Percentiles rank a stretch among this genome's conserved stretches.
Conservation (phyloP, 2,888 invertebrate genomes). For the Polydrusus cervinus region DNA sequence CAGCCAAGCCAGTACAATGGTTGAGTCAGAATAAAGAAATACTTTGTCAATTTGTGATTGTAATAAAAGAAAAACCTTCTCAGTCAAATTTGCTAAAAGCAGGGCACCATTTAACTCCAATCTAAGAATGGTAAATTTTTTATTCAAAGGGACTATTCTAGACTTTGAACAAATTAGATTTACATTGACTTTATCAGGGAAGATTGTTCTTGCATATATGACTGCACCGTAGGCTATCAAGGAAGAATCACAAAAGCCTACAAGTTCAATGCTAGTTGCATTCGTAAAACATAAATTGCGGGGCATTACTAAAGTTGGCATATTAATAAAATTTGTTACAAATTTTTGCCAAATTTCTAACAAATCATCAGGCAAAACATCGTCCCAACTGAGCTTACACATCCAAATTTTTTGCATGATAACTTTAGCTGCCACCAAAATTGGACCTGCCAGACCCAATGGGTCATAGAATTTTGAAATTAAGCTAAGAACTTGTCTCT, state of each 20-base stretch:
- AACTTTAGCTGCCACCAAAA: too few species aligned
- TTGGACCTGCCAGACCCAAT: slow-evolving; percentile 32
- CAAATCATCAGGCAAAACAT: slow-evolving; percentile 26
- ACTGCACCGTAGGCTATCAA: slow-evolving; percentile 45
- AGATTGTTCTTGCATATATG: slow-evolving; percentile 37
- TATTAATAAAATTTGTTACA: slow-evolving; percentile 12
- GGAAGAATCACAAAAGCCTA: slow-evolving; percentile 51
- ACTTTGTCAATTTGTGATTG: slow-evolving; percentile 21
- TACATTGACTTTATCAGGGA: slow-evolving; percentile 5
- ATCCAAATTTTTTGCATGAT: too few species aligned
- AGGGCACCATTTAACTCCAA: slow-evolving; percentile 50
- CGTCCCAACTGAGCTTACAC: too few species aligned
- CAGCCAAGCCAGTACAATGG: slow-evolving; percentile 48
- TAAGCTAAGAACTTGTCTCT: slow-evolving; percentile 27
- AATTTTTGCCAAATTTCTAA: slow-evolving; percentile 23
- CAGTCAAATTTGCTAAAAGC: slow-evolving; percentile 29
- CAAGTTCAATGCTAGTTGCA: slow-evolving; percentile 13
- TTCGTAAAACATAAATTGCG: slow-evolving; percentile 24
- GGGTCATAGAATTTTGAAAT: slow-evolving; percentile 39
- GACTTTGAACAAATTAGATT: too few species aligned
- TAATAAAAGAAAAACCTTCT: slow-evolving; percentile 27
- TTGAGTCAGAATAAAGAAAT: slow-evolving; percentile 47
- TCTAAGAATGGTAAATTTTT: slow-evolving; percentile 46
- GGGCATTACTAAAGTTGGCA: slow-evolving; percentile 12
- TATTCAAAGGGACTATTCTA: slow-evolving; percentile 50